A percentile compares a stretch with the other conserved stretches of the same genome.
These are phyloP conservation scores for Megamerina dolium DNA, from an alignment of 2,888 invertebrate species.

Conservation along the genomic window DNA sequence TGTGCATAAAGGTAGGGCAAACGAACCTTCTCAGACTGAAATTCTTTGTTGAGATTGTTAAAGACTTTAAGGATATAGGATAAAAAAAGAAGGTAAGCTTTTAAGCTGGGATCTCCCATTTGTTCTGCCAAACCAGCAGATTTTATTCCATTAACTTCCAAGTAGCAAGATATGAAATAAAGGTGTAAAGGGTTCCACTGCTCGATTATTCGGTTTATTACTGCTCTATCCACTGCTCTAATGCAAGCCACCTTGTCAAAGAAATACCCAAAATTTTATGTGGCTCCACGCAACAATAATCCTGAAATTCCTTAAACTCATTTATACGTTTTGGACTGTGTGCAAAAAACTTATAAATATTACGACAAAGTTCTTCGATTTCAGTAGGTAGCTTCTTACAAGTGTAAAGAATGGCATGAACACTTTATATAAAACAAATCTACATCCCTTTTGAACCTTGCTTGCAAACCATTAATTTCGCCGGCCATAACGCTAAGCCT, in stretches of 20 bases:
- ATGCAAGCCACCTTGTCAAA: constrained; percentile 17
- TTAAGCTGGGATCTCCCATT: constrained; percentile 9
- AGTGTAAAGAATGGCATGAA: too few species aligned
- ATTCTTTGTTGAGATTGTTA: constrained; percentile 16
- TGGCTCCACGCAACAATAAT: constrained; percentile 12
- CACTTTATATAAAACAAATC: too few species aligned
- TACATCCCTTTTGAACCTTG: too few species aligned
- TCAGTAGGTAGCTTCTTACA: too few species aligned
- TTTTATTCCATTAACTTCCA: constrained; percentile 13
- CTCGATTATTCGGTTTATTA: constrained; percentile 16
- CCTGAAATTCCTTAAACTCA: neutral
- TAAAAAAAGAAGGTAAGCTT: constrained; percentile 16
- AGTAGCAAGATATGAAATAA: constrained; percentile 14
- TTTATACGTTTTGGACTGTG: neutral
- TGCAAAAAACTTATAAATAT: too few species aligned
- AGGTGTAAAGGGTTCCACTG: constrained; percentile 15
- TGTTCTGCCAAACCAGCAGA: constrained; percentile 8
- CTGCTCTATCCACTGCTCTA: too few species aligned
- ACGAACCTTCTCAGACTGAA: constrained; percentile 16
- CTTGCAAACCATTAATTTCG: too few species aligned
- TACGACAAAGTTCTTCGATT: too few species aligned
- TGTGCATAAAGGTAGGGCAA: constrained; percentile 13
- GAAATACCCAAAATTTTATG: constrained; percentile 17
- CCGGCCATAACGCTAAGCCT: too few species aligned
- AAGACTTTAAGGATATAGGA: constrained; percentile 17